Evolutionary conservation across 2,797 vertebrate species (phyloP), one percentile per base, ranked within the genome.

Genomic region (Presbytis comata): DNA sequence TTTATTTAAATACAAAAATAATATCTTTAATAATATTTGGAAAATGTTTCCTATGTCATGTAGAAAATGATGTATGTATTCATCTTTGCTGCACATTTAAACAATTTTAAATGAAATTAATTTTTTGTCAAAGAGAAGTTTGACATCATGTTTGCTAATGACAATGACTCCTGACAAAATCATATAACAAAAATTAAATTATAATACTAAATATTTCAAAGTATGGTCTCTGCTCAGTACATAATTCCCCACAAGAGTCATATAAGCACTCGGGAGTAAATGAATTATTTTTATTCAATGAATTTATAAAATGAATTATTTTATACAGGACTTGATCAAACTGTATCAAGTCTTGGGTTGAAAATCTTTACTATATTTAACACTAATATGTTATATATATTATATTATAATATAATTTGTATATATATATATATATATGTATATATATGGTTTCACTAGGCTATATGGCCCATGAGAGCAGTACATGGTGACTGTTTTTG

Each of bases 201-300:
- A 36, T 53, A 64, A 44, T 55, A 72, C 1, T 59, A 92, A 85
- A 50, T 70, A 22, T 48, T 50, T 90, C 0, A 33, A 41, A 96
- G 26, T 24, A 74, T 19, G 3, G 57, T 26, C 14, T 97, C 30
- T 95, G 30, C 33, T 92, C 30, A 81, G 17, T 70, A 46, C 2
- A 48, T 44, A 81, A 1, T 41, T 96, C 0, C 53, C 67, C 48
- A 36, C 67, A 4, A 91, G 21, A 90, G 4, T 50, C 11, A 83
- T 21, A 55, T 78, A 91, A 39, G 48, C 36, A 46, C 3, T 84
- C 22, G 2, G 48, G 44, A 30, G 83, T 78, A 84, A n/a, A 53
- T 0, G 61, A 74, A 59, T 78, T 91, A 44, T 82, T 97, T 98
- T 98, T 89, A 41, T 41, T 41, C 41, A 41, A 41, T 41, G 41